Evolutionary conservation across 1,140 invertebrate genomes (phyloP).

Genomic region (Drosophila prosaltans): DNA sequence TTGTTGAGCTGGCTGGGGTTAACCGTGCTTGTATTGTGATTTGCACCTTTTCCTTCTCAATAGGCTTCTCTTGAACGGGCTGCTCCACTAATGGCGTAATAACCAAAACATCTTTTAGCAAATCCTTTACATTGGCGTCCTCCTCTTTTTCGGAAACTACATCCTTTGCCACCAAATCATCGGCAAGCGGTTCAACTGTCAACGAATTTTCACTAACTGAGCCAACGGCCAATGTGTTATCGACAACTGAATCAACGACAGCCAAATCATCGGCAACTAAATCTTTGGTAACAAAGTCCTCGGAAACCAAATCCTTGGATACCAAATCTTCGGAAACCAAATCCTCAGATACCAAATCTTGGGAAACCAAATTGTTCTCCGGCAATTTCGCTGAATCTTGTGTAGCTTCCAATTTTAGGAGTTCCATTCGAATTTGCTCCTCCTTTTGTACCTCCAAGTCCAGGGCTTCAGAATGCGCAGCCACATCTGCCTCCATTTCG

Average conservation of each 20-base stretch:
- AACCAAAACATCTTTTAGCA: not conserved
- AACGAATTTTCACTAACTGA: not conserved
- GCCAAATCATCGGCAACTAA: not conserved
- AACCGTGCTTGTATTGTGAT: not conserved
- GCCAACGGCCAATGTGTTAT: not conserved
- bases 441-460: constrained; percentile 20
- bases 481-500: constrained; percentile 67
- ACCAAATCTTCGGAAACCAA: not conserved
- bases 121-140: not conserved
- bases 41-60: not conserved
- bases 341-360: not conserved
- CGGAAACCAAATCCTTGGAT: not conserved
- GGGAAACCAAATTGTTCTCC: not conserved
- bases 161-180: not conserved
- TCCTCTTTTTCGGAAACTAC: not conserved
- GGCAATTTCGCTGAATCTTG: not conserved
- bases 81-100: not conserved
- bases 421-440: not conserved
- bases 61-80: not conserved
- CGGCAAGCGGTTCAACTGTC: not conserved
- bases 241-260: not conserved
- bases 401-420: not conserved
- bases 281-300: not conserved
- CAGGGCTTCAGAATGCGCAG: constrained; percentile 20
- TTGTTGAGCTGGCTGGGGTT: constrained; percentile 5